Conservation (phyloP, 2,797 vertebrate species). For the Cynopterus sphinx region DNA sequence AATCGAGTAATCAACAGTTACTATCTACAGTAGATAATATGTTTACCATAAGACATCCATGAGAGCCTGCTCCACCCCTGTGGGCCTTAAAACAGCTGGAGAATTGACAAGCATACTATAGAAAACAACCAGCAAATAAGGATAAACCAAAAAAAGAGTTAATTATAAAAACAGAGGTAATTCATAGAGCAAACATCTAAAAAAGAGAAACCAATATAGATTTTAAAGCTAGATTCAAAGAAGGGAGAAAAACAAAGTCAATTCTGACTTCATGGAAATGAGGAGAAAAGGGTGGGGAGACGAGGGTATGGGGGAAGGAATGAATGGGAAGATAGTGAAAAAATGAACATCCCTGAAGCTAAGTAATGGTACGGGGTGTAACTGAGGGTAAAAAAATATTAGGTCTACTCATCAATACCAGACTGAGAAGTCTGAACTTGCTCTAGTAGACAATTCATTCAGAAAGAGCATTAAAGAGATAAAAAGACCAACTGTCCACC, state of each 20-base stretch:
- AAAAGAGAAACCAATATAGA: not conserved
- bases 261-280: not conserved
- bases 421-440: not conserved
- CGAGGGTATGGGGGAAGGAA: not conserved
- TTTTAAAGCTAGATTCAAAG: not conserved
- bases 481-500: not conserved
- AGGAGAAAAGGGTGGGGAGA: not conserved
- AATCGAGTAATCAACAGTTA: not conserved
- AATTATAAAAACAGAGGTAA: not conserved
- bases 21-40: not conserved
- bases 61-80: not conserved
- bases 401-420: not conserved
- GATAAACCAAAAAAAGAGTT: not conserved
- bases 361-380: not conserved
- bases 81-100: not conserved
- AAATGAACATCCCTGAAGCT: not conserved
- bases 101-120: not conserved
- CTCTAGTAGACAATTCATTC: not conserved
- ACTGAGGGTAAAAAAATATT: not conserved
- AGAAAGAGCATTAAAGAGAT: not conserved
- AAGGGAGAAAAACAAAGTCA: not conserved
- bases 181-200: not conserved
- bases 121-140: not conserved
- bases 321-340: not conserved
- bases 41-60: not conserved